These are phyloP conservation scores for Pogonomyrmex californicus DNA, from an alignment of 1,140 invertebrate genomes.

Conservation along the genomic window DNA sequence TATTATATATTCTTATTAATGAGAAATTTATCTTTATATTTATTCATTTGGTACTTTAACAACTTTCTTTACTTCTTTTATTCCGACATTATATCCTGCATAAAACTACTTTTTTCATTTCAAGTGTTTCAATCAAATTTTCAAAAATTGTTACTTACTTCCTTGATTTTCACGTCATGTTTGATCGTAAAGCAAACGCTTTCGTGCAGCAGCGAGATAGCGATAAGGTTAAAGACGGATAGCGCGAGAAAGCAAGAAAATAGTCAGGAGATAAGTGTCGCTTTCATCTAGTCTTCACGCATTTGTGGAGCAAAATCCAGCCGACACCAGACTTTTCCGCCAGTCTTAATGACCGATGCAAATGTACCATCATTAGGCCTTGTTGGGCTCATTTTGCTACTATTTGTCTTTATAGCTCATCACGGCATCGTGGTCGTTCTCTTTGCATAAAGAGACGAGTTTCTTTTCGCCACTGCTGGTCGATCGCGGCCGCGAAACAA, in stretches of 20 bases:
- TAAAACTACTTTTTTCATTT: neutral
- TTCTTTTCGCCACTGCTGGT: slow-evolving; percentile 10
- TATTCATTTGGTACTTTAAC: neutral
- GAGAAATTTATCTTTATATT: neutral
- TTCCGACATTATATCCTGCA: neutral
- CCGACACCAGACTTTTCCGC: slow-evolving; percentile 63
- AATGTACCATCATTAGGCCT: slow-evolving; percentile 79
- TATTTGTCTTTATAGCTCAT: slow-evolving; percentile 80
- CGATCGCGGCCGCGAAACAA: slow-evolving; percentile 30
- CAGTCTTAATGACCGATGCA: slow-evolving; percentile 80
- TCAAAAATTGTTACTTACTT: neutral
- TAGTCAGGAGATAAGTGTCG: slow-evolving; percentile 64
- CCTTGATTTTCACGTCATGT: neutral
- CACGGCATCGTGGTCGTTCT: slow-evolving; percentile 54
- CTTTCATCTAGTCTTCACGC: slow-evolving; percentile 49
- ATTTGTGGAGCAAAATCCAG: slow-evolving; percentile 50
- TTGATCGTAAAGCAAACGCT: neutral
- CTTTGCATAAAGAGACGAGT: slow-evolving; percentile 61
- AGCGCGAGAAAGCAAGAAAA: slow-evolving; percentile 52
- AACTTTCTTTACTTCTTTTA: neutral
- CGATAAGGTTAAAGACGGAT: neutral
- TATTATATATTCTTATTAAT: neutral
- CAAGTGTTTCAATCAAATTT: neutral
- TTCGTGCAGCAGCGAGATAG: neutral
- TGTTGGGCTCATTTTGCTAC: slow-evolving; percentile 79